Conservation (phyloP, 2,113 vertebrate species). For the Heterotilapia buettikoferi region DNA sequence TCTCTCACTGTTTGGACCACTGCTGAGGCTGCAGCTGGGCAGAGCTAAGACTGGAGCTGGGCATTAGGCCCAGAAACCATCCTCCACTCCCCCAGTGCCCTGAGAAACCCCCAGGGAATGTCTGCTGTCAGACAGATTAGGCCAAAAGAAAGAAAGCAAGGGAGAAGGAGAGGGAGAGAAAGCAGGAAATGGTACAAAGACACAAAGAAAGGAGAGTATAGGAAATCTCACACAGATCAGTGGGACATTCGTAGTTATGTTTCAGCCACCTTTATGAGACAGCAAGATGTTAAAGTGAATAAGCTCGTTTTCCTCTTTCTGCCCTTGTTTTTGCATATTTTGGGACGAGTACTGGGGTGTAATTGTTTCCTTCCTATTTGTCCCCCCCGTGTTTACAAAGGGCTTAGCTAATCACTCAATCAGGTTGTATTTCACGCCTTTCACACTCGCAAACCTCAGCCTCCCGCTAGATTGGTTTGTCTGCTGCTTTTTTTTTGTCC, state of each 20-base stretch:
- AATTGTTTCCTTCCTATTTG: constrained; percentile 55
- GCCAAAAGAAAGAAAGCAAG: constrained; percentile 35
- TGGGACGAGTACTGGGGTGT: not conserved
- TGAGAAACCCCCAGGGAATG: constrained; percentile 61
- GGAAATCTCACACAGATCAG: constrained; percentile 36
- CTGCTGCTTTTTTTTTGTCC: not conserved
- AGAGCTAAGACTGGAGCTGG: constrained; percentile 49
- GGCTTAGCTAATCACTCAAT: constrained; percentile 13
- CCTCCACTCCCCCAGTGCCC: constrained; percentile 33
- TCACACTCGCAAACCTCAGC: not conserved
- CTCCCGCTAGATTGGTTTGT: not conserved
- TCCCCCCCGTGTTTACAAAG: constrained; percentile 6
- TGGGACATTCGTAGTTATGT: constrained; percentile 66
- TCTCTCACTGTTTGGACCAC: constrained; percentile 36
- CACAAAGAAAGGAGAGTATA: constrained; percentile 6
- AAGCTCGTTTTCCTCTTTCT: not conserved
- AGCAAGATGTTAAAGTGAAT: constrained; percentile 18
- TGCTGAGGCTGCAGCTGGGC: constrained; percentile 57
- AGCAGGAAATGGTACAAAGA: constrained; percentile 27
- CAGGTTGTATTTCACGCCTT: constrained; percentile 38
- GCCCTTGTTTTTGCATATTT: not conserved
- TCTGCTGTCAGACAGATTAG: constrained; percentile 56
- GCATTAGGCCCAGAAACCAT: constrained; percentile 55
- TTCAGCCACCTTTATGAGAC: constrained; percentile 55
- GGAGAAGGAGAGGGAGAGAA: not conserved